Evolutionary conservation across 2,113 vertebrate genomes (phyloP).

Genomic region (Neodon shergylaensis): DNA sequence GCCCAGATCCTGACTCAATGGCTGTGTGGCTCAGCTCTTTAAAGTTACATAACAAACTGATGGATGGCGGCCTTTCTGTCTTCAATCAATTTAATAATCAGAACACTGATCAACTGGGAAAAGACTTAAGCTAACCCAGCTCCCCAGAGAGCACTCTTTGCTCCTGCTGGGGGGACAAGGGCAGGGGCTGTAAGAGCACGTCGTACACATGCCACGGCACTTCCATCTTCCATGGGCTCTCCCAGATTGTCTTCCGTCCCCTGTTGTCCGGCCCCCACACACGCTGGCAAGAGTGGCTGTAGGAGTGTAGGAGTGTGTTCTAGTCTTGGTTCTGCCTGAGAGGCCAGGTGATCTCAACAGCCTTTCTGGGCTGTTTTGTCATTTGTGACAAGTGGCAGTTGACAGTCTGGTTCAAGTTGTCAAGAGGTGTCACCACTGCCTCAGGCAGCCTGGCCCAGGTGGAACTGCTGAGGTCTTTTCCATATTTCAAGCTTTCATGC

Average conservation of each 20-base stretch:
- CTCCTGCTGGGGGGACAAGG: fast-evolving
- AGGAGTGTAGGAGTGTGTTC: not conserved
- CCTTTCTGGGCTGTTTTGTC: not conserved
- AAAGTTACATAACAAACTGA: slow-evolving; percentile 33
- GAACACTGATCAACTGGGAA: not conserved
- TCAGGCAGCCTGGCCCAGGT: not conserved
- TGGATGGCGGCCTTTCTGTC: not conserved
- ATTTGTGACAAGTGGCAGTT: fast-evolving
- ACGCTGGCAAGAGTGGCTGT: not conserved
- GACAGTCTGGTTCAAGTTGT: not conserved
- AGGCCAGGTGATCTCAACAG: not conserved
- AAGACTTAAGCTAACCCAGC: not conserved
- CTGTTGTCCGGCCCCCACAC: fast-evolving
- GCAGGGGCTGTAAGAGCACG: fast-evolving
- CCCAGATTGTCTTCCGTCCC: too few species aligned
- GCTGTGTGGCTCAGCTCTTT: not conserved
- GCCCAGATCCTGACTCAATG: slow-evolving; percentile 65
- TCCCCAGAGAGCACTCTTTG: not conserved
- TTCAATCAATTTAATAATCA: slow-evolving; percentile 32
- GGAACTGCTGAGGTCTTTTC: not conserved
- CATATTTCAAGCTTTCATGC: not conserved
- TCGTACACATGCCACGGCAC: not conserved
- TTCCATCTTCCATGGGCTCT: too few species aligned
- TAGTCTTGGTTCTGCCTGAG: not conserved
- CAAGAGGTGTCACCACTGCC: fast-evolving